These are phyloP conservation scores for Hydrotaea diabolus DNA, from an alignment of 2,888 invertebrate species.

Conservation along the genomic window DNA sequence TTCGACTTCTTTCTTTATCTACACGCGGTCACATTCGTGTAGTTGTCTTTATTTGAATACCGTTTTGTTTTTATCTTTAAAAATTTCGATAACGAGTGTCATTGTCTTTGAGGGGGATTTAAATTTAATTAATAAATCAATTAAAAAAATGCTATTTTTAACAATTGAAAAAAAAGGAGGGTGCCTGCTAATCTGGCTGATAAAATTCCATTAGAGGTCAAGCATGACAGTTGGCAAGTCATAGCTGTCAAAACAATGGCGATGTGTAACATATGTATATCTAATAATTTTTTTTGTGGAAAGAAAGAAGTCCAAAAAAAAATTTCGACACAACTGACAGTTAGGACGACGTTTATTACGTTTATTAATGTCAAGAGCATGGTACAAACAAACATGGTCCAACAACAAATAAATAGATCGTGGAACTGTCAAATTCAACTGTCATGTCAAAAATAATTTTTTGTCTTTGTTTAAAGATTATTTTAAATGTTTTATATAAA, in stretches of 20 bases:
- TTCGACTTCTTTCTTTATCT: not conserved
- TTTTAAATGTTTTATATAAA: too few relatives aligned
- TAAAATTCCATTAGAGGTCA: not conserved
- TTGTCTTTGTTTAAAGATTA: too few relatives aligned
- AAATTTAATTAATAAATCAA: not conserved
- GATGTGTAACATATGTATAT: not conserved
- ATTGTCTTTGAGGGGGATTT: not conserved
- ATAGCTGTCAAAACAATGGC: not conserved
- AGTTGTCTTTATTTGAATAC: not conserved
- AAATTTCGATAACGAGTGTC: constrained; percentile 1
- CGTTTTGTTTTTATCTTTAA: not conserved
- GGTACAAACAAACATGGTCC: too few relatives aligned
- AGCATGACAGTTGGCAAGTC: not conserved
- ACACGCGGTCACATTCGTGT: not conserved
- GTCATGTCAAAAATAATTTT: too few relatives aligned
- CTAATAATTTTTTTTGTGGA: too few relatives aligned
- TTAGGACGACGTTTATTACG: too few relatives aligned
- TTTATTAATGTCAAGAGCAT: too few relatives aligned
- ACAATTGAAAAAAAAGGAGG: not conserved
- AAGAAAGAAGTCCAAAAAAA: too few relatives aligned
- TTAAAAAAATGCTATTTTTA: not conserved
- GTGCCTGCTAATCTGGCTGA: not conserved
- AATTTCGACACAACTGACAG: too few relatives aligned
- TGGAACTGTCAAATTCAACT: too few relatives aligned
- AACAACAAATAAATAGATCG: too few relatives aligned